Conservation (phyloP, 2,797 vertebrate species). For the Catostomus latipinnis region DNA sequence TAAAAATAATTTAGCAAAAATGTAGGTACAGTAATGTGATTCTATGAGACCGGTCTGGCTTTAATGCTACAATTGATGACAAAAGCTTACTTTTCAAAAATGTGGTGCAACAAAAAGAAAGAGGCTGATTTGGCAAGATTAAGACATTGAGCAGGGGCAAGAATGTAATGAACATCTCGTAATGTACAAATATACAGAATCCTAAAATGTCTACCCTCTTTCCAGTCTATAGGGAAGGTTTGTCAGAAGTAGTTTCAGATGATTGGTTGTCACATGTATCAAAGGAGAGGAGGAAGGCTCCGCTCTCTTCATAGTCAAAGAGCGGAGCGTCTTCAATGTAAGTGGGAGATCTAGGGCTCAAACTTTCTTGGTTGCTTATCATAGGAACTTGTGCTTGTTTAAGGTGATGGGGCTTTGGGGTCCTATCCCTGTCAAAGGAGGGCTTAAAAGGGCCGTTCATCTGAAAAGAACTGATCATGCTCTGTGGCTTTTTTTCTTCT, state of each 20-base stretch:
- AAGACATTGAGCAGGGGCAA: not conserved
- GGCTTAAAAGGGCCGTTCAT: not conserved
- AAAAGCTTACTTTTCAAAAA: not conserved
- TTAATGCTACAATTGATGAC: not conserved
- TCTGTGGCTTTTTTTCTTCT: slow-evolving; percentile 11
- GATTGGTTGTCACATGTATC: slow-evolving; percentile 63
- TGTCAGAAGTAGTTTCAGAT: slow-evolving; percentile 75
- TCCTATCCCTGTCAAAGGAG: slow-evolving; percentile 29
- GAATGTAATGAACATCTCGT: not conserved
- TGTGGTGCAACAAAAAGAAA: not conserved
- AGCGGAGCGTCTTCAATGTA: slow-evolving; percentile 4
- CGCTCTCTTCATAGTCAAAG: not conserved
- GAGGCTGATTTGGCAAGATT: slow-evolving; percentile 11
- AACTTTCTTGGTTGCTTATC: slow-evolving; percentile 33
- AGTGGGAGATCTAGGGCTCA: slow-evolving; percentile 18
- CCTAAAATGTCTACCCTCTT: slow-evolving; percentile 36
- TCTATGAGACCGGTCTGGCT: not conserved
- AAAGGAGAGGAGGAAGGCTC: slow-evolving; percentile 45
- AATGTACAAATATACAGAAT: not conserved
- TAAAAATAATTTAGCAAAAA: too few relatives aligned
- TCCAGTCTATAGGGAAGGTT: slow-evolving; percentile 56
- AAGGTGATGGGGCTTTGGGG: not conserved
- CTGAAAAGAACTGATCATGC: not conserved
- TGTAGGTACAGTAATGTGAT: too few relatives aligned
- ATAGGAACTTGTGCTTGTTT: slow-evolving; percentile 2